These are phyloP conservation scores for Microcebus murinus DNA, from an alignment of 2,113 vertebrate genomes.

Conservation along the genomic window DNA sequence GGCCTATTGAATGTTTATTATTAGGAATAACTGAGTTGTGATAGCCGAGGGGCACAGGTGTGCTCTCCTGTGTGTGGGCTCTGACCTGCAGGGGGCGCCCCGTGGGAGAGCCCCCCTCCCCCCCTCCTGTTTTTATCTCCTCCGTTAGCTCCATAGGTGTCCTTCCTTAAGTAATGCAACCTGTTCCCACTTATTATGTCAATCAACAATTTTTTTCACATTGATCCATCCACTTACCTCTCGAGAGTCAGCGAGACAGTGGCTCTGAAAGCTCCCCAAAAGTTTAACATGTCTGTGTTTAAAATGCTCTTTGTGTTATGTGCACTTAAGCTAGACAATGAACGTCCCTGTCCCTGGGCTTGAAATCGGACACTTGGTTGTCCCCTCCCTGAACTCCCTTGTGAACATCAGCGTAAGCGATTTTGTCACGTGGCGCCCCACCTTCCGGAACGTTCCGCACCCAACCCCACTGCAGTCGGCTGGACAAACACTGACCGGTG, in stretches of 20 bases:
- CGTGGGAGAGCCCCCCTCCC: too few relatives aligned
- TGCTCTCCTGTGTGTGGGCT: neutral
- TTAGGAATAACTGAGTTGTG: neutral
- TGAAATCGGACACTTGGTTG: neutral
- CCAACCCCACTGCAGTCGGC: too few relatives aligned
- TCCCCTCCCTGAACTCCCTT: too few relatives aligned
- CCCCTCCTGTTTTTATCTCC: too few relatives aligned
- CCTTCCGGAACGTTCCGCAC: too few relatives aligned
- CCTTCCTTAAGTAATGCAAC: neutral
- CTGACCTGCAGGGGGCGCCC: fast-evolving
- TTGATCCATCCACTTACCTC: neutral
- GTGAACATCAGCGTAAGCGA: neutral
- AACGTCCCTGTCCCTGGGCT: neutral
- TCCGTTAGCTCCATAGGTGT: neutral
- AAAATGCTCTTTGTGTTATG: fast-evolving
- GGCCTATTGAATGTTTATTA: neutral
- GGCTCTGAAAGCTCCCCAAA: neutral
- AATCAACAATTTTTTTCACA: neutral
- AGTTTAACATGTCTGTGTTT: neutral
- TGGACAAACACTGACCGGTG: neutral
- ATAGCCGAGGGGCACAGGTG: too few relatives aligned
- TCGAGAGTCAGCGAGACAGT: neutral
- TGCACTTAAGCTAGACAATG: neutral
- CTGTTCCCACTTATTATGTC: neutral
- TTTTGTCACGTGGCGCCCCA: neutral